Base-by-base conservation (phyloP, 2,797 vertebrate species). In the Dromococcyx pavoninus region DNA sequence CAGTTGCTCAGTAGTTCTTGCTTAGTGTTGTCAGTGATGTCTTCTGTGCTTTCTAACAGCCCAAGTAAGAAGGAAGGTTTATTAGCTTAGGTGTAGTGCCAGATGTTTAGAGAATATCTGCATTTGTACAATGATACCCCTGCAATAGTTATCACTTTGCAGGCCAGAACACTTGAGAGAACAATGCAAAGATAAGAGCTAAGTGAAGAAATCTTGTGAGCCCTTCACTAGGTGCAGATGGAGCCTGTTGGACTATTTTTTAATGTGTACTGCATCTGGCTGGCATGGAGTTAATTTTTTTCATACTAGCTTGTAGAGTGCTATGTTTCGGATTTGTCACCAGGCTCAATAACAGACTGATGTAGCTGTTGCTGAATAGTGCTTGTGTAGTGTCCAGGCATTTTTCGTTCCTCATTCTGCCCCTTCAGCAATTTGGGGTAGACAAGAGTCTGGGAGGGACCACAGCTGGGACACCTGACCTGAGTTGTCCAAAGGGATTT, bases 221-320 rank as follows among this genome's bases (percentile, higher is more conserved):
- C 10, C 48, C 8, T 80, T 84, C 57, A 11, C 23, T 56, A 71
- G 11, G 24, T 83, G 39, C 11, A 53, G 14, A 9, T 75, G 22
- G 35, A 89, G 27, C 13, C 54, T n/a, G 14, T 10, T 88, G n/a
- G 51, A 17, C n/a, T 43, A 2, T 56, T 75, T 71, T 85, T 1
- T 2, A 5, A 0, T 17, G 16, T 35, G 9, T 82, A 27, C 41
- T 67, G 7, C 0, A 0, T 65, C 79, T 76, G 30, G 4, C 25
- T 80, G 33, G 24, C 17, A 18, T 57, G 8, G 30, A 76, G 19
- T 48, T 51, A 15, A 16, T 60, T 78, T 81, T 77, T n/a, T 39
- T 87, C 3, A 1, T 15, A 23, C 13, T 62, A 13, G 18, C 57
- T 74, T 77, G 6, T n/a, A 15, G 64, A 27, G 9, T 77, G 32